Evolutionary conservation across 2,888 invertebrate species (phyloP).

Genomic region (Exocentrus adspersus): DNA sequence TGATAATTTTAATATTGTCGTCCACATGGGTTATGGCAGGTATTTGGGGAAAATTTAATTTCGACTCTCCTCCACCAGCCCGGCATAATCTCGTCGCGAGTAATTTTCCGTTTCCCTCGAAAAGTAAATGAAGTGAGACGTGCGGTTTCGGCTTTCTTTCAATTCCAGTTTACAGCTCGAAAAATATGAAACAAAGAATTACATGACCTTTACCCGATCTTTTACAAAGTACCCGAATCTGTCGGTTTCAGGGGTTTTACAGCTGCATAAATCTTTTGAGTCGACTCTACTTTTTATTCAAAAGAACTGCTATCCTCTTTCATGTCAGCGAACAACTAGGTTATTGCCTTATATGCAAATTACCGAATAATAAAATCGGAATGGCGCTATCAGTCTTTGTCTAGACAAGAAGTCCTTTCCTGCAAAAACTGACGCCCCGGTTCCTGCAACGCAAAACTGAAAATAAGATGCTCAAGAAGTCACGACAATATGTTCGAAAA

Average conservation of each 20-base stretch:
- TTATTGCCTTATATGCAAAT: background rate
- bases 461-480: too few relatives aligned
- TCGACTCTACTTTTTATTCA: background rate
- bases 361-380: background rate
- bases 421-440: background rate
- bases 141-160: too few relatives aligned
- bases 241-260: too few relatives aligned
- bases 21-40: background rate
- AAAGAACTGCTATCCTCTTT: background rate
- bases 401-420: background rate
- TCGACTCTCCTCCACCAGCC: background rate
- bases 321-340: background rate
- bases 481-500: too few relatives aligned
- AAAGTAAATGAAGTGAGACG: slow-evolving; percentile 1
- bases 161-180: too few relatives aligned
- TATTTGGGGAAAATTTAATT: slow-evolving; percentile 5
- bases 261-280: too few relatives aligned
- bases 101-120: background rate
- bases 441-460: too few relatives aligned
- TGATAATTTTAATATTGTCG: background rate
- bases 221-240: too few relatives aligned
- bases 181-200: too few relatives aligned
- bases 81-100: background rate
- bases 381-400: background rate
- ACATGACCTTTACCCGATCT: too few relatives aligned